Base-by-base conservation (phyloP, 1,140 invertebrate genomes). In the Cryptotermes secundus region DNA sequence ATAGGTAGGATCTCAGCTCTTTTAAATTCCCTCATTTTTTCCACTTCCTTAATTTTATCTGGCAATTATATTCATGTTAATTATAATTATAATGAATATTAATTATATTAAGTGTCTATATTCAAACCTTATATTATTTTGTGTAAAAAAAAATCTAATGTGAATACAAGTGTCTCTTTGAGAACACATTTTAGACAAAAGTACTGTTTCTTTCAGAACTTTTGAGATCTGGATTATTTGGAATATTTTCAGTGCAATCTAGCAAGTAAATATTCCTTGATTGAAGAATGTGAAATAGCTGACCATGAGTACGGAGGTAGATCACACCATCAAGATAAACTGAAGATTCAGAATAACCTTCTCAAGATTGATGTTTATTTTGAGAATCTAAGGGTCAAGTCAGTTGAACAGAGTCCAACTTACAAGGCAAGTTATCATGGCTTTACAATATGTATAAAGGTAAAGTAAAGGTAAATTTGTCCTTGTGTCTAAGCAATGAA, bases 331-430 rank as follows among this genome's bases (percentile, higher is more conserved):
- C 12, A 42, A 81, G 80, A 81, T 6, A 35, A 42, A n/a, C 36
- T 38, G 26, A 35, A 42, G 26, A 81, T 81, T 36, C 82, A 84
- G n/a, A 38, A 49, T 31, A 86, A 86, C 79, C 80, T 86, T 79
- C 34, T 86, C 26, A 84, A 65, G 24, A 72, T 86, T n/a, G 84
- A 86, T 83, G 84, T 86, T 22, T 86, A 84, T 65, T 84, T 84
- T 26, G 80, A 86, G 79, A 86, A 84, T 59, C 81, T 86, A 1
- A 26, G 80, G 59, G 83, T 86, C 14, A 79, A 84, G 80, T 82
- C 83, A 34, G 82, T 86, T 65, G 80, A 45, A 34, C 85, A 86
- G 81, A 53, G 81, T 83, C 85, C 85, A 65, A 83, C 84, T 7
- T 85, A 85, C 79, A 84, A 85, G 83, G 85, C 84, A 36, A 81